Evolutionary conservation across 2,888 invertebrate genomes (phyloP).

Genomic region (Drosophila kuntzei): DNA sequence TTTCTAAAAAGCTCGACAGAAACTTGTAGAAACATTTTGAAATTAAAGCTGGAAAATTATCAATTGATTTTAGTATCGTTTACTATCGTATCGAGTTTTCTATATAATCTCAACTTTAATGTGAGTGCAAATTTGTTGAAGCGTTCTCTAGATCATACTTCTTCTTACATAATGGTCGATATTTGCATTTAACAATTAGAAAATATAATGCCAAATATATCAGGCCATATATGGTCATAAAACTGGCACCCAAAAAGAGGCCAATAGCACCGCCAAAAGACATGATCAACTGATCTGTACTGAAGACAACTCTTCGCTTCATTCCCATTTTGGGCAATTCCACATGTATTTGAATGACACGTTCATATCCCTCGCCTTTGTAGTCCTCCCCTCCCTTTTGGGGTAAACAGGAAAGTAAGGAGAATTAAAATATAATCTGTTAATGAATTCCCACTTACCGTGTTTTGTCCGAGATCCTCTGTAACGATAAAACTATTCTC

Average conservation of each 20-base stretch:
- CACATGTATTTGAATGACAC: slow-evolving; percentile 67
- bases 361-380: slow-evolving; percentile 66
- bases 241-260: slow-evolving; percentile 84
- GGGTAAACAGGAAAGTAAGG: not conserved
- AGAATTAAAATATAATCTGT: not conserved
- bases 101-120: not conserved
- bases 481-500: slow-evolving; percentile 66
- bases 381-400: slow-evolving; percentile 40
- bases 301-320: slow-evolving; percentile 82
- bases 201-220: slow-evolving; percentile 59
- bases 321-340: slow-evolving; percentile 79
- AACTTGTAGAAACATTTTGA: slow-evolving; percentile 9
- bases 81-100: not conserved
- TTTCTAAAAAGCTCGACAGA: not conserved
- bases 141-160: not conserved
- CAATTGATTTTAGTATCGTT: too few species aligned
- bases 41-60: slow-evolving; percentile 1
- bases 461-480: slow-evolving; percentile 58
- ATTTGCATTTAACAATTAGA: slow-evolving; percentile 52
- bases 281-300: slow-evolving; percentile 83
- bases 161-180: not conserved
- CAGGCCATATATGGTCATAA: slow-evolving; percentile 79
- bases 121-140: not conserved
- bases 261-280: slow-evolving; percentile 84
- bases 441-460: slow-evolving; percentile 58